Evolutionary conservation across 2,888 invertebrate genomes (phyloP).

Genomic region (Nebria salina): DNA sequence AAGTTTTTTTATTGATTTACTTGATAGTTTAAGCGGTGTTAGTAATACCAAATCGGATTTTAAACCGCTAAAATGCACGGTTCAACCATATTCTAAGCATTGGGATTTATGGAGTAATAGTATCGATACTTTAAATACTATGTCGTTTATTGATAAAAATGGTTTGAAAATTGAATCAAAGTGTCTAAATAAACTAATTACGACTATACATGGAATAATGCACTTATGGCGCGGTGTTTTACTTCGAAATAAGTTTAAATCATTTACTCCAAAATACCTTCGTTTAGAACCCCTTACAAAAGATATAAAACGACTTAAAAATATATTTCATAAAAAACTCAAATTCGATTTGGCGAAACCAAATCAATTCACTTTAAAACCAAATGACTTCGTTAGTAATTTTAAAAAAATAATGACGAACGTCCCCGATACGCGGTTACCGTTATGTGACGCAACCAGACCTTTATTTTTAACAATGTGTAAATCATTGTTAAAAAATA

Average conservation of each 20-base stretch:
- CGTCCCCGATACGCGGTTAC: slow-evolving; percentile 14
- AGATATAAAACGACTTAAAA: background rate
- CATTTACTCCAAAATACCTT: slow-evolving; percentile 33
- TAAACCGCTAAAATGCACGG: slow-evolving; percentile 19
- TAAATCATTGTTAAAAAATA: slow-evolving; percentile 12
- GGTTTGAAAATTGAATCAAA: background rate
- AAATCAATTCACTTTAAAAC: background rate
- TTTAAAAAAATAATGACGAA: slow-evolving; percentile 16
- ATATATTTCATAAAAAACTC: background rate
- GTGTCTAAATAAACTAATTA: slow-evolving; percentile 20
- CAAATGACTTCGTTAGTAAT: slow-evolving; percentile 24
- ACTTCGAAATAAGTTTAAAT: slow-evolving; percentile 23
- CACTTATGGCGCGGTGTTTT: slow-evolving; percentile 33
- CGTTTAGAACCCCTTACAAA: slow-evolving; percentile 14
- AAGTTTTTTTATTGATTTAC: slow-evolving; percentile 16
- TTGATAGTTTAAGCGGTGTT: slow-evolving; percentile 33
- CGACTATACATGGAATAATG: slow-evolving; percentile 26
- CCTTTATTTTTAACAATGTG: slow-evolving; percentile 21
- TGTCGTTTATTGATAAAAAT: slow-evolving; percentile 11
- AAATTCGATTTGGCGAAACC: background rate
- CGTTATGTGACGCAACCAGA: slow-evolving; percentile 32
- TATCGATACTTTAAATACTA: slow-evolving; percentile 19
- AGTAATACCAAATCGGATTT: background rate
- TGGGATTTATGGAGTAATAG: slow-evolving; percentile 19
- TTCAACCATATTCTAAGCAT: slow-evolving; percentile 20